These are phyloP conservation scores for Drosophila cracens DNA, from an alignment of 2,888 invertebrate genomes.

Conservation along the genomic window DNA sequence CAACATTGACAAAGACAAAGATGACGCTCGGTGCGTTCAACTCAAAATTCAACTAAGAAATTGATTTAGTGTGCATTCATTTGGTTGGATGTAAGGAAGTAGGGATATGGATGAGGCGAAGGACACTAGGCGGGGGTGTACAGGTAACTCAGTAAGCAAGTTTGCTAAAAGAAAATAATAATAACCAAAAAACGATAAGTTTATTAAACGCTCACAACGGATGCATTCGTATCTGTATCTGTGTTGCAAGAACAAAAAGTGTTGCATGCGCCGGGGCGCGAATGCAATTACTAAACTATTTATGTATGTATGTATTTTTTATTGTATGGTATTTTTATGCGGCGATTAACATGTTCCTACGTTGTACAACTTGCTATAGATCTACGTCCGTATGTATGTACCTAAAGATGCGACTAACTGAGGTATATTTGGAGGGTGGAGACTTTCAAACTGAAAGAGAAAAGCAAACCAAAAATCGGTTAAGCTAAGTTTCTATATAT, in stretches of 20 bases:
- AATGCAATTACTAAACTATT: slow-evolving; percentile 63
- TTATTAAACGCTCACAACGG: slow-evolving; percentile 21
- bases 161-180: slow-evolving; percentile 57
- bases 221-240: slow-evolving; percentile 10
- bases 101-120: slow-evolving; percentile 7
- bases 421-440: slow-evolving; percentile 41
- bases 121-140: slow-evolving; percentile 44
- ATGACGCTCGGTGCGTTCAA: slow-evolving; percentile 52
- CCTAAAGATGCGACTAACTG: slow-evolving; percentile 67
- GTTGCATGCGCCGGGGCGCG: slow-evolving; percentile 36
- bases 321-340: slow-evolving; percentile 43
- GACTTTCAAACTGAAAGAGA: slow-evolving; percentile 2
- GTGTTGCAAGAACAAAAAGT: slow-evolving; percentile 14
- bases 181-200: slow-evolving; percentile 30
- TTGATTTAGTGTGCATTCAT: slow-evolving; percentile 74
- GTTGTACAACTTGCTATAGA: slow-evolving; percentile 58
- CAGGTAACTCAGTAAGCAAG: slow-evolving; percentile 79
- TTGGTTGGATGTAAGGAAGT: slow-evolving; percentile 2
- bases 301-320: slow-evolving; percentile 6
- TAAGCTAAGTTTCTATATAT: slow-evolving; percentile 18
- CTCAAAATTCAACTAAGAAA: slow-evolving; percentile 79
- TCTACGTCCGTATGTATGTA: slow-evolving; percentile 44
- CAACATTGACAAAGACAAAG: slow-evolving; percentile 73
- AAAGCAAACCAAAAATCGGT: slow-evolving; percentile 4
- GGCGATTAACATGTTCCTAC: slow-evolving; percentile 80